phyloP scores from a whole-genome alignment of 2,113 vertebrate species.

The Abramis brama region DNA sequence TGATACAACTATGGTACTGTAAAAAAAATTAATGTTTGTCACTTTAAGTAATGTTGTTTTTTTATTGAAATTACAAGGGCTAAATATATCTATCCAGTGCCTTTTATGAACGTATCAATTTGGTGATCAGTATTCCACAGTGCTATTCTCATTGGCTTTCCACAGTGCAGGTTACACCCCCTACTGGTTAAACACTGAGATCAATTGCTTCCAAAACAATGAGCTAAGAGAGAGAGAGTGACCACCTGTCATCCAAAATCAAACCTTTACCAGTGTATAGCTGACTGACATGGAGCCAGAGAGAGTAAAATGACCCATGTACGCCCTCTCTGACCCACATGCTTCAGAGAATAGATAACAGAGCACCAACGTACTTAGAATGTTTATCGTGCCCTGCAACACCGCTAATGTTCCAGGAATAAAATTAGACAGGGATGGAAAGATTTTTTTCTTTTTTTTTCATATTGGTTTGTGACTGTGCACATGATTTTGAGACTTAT shows the following conservation, averaged over 20 bases:
- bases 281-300: conserved; percentile 4
- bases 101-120: not conserved
- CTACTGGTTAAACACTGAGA: not conserved
- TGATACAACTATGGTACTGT: not conserved
- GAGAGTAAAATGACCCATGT: conserved; percentile 8
- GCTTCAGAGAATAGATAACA: conserved; percentile 32
- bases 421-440: conserved; percentile 22
- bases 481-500: not conserved
- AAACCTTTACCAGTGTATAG: not conserved
- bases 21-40: not conserved
- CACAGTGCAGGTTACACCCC: not conserved
- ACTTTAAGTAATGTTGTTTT: not conserved
- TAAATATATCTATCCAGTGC: not conserved
- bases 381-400: conserved; percentile 12
- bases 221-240: not conserved
- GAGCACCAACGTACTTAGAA: conserved; percentile 27
- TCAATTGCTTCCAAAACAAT: not conserved
- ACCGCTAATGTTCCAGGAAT: conserved; percentile 30
- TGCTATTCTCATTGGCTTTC: conserved; percentile 51
- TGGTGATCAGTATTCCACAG: conserved; percentile 55
- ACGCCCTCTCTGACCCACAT: conserved; percentile 37
- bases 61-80: not conserved
- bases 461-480: not conserved
- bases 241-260: not conserved
- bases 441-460: not conserved